Base-by-base conservation (phyloP, 2,888 invertebrate genomes). In the Synanthedon myopaeformis region DNA sequence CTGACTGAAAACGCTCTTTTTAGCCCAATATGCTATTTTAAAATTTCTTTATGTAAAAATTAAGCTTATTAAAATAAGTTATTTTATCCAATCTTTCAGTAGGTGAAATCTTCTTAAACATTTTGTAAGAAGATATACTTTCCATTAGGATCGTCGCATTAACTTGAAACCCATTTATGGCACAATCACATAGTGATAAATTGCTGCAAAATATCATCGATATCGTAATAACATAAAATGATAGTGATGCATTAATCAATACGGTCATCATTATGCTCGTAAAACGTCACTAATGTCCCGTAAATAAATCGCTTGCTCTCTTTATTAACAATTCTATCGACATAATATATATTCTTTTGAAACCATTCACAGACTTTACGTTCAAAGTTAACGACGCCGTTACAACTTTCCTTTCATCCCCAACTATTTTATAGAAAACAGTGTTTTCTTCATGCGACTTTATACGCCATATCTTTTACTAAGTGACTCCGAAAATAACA, bases 401-500 rank as follows among this genome's bases (percentile, higher is more conserved):
- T 80, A 81, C 77, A 79, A 76, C 79, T 82, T 82, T 80, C 78
- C 81, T 82, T 84, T 82, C 79, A 82, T 81, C 64, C 77, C 61
- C 69, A 76, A 86, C 81, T 81, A 85, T 84, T 76, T 85, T 82
- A 19, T 82, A 82, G 81, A 84, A 86, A 86, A 86, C 79, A 80
- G 70, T 82, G 83, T 85, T 84, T 85, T 84, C 86, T 85, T 84
- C 85, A 79, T 81, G 73, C 79, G 72, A 80, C 85, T 84, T 84
- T 75, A 77, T 84, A 81, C 76, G 79, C 78, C 73, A 80, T 84
- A 79, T 83, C 35, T 82, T 83, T 82, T 74, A 77, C 81, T 82
- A 80, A 82, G 79, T 82, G 80, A 83, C 79, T 82, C 60, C 66
- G 62, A 49, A 71, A 63, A 70, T 72, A 65, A 82, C 86, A 85